Base-by-base conservation (phyloP, 2,888 invertebrate species). In the Rotaria magnacalcarata region DNA sequence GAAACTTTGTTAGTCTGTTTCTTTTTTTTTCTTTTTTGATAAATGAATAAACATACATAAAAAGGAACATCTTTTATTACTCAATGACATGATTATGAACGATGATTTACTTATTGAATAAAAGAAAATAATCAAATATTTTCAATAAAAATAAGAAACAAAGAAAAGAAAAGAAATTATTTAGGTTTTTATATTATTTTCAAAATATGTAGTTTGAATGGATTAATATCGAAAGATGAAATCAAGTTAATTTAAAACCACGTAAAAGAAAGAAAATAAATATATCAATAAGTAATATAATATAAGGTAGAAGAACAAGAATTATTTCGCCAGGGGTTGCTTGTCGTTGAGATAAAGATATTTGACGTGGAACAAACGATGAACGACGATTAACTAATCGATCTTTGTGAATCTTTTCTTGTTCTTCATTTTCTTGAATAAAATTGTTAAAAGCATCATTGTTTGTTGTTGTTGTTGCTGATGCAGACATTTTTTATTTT, bases 271-370 rank as follows among this genome's bases (percentile, higher is more conserved):
- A 75, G 21, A 43, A 75, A 24, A 75, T 75, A n/a, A 75, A 75
- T 24, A 75, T 21, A 75, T 75, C 75, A 43, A 75, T 5, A 43
- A 75, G 21, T 75, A 75, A 75, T 24, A 75, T 47, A n/a, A 75
- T 24, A 75, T 75, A 75, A 43, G 75, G 75, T n/a, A 75, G 24
- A 43, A 75, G 47, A n/a, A 75, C 47, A 41, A 75, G 47, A 43
- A 75, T 21, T 1, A 75, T 75, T 24, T 75, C 75, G 7, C 75
- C 75, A 10, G 6, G 5, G 21, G 75, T 75, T 41, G 75, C 47
- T 47, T 24, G 75, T 24, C 21, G 75, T 75, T 75, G 75, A 43
- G 8, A 8, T 43, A 75, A 47, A 21, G 75, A 75, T 75, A 75
- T 41, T 75, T 75, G 75, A 75, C 47, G 75, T 43, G 75, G 43